These are phyloP conservation scores for Melanotaenia maccullochi DNA, from an alignment of 2,797 vertebrate species.

Conservation along the genomic window DNA sequence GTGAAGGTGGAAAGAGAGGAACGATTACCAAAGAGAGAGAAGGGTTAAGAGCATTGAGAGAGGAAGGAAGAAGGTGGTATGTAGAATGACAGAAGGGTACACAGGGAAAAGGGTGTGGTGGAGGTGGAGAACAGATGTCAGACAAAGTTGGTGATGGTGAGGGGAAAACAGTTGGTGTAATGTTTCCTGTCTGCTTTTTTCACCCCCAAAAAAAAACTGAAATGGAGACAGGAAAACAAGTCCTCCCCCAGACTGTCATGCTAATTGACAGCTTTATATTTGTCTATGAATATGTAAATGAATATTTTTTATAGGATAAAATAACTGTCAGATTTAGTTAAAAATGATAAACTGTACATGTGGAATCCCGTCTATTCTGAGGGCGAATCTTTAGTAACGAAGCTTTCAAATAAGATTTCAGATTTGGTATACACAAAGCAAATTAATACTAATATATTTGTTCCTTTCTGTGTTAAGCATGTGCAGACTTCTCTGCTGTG, in stretches of 20 bases:
- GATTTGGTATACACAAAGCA: slow-evolving; percentile 37
- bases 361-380: background rate
- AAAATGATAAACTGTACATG: slow-evolving; percentile 6
- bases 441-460: slow-evolving; percentile 38
- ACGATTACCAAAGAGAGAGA: slow-evolving; percentile 23
- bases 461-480: slow-evolving; percentile 41
- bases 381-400: slow-evolving; percentile 4
- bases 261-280: slow-evolving; percentile 7
- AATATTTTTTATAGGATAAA: background rate
- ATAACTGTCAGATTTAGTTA: background rate
- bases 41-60: slow-evolving; percentile 40
- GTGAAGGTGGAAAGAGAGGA: slow-evolving; percentile 37
- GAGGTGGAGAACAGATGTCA: slow-evolving; percentile 69
- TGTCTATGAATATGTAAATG: background rate
- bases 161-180: slow-evolving; percentile 58
- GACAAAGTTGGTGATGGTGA: slow-evolving; percentile 53
- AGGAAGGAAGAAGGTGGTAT: slow-evolving; percentile 11
- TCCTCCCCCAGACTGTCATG: background rate
- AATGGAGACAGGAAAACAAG: background rate
- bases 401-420: slow-evolving; percentile 21
- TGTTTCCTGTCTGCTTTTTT: slow-evolving; percentile 50
- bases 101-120: slow-evolving; percentile 42
- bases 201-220: background rate
- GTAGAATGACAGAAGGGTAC: slow-evolving; percentile 46
- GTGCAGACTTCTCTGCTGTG: slow-evolving; percentile 65